Percentiles rank a stretch among this genome's conserved stretches.
Evolutionary conservation across 2,888 invertebrate species (phyloP).

Genomic region (Euproctis similis): DNA sequence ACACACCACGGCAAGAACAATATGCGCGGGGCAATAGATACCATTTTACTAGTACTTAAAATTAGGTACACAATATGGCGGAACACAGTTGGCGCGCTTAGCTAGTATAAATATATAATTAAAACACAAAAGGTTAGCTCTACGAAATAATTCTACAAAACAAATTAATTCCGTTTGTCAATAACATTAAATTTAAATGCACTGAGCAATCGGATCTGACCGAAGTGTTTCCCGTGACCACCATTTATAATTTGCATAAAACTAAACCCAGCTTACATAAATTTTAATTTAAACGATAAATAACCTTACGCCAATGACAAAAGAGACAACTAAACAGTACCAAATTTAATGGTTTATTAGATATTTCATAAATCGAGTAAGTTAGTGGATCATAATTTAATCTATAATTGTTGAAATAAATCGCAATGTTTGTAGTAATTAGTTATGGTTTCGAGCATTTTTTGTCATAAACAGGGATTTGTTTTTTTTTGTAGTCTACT

Average conservation of each 20-base stretch:
- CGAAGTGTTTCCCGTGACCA: conserved; percentile 16
- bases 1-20: too few species aligned
- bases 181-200: conserved; percentile 9
- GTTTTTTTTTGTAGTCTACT: neutral
- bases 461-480: neutral
- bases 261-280: conserved; percentile 2
- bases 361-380: conserved; percentile 12
- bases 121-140: too few species aligned
- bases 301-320: conserved; percentile 5
- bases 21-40: too few species aligned
- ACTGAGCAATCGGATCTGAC: conserved; percentile 9
- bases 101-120: conserved; percentile 1
- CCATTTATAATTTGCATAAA: conserved; percentile 10
- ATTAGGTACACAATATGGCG: neutral
- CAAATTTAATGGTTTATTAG: conserved; percentile 7
- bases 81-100: too few species aligned
- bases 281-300: conserved; percentile 4
- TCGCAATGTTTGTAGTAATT: conserved; percentile 12
- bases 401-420: conserved; percentile 13
- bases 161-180: conserved; percentile 13
- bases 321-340: neutral
- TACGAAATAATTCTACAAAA: conserved; percentile 5
- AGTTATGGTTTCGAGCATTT: conserved; percentile 8
- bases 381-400: conserved; percentile 9
- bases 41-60: neutral